Base-by-base conservation (phyloP, 2,888 invertebrate species). In the Bedellia somnulentella region DNA sequence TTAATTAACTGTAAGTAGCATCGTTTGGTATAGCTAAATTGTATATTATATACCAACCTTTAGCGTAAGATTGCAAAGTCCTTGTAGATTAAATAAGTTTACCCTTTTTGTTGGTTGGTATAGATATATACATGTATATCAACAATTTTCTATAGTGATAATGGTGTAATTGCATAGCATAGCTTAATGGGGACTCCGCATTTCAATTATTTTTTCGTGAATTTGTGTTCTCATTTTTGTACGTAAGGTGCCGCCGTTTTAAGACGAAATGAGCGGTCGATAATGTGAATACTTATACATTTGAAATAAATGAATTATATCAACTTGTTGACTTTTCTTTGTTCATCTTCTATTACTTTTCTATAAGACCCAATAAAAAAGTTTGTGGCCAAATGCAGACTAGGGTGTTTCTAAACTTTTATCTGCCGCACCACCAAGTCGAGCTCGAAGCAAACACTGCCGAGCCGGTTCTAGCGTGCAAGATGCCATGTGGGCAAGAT, bases 221-320 rank as follows among this genome's bases (percentile, higher is more conserved):
- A 12, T 56, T 61, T 70, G 70, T 71, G 70, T 75, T 73, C 64
- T 66, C 67, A 64, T 68, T 70, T 5, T 70, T 68, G 57, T 68
- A 68, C 62, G 58, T 66, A 58, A 60, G 51, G n/a, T 18, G 64
- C 66, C 60, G 56, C 54, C 58, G 70, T 67, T 71, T 66, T 67
- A 52, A 45, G 43, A 53, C 49, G 71, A 52, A 63, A 70, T 62
- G 51, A 54, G 53, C 62, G 60, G 70, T 18, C 66, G 55, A 63
- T 59, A 60, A 68, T 75, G 73, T 75, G 75, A 71, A 75, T 71
- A 73, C 59, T n/a, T 67, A 64, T 67, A 67, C 63, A 66, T 64
- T 67, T 73, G 62, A 67, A 75, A 75, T 75, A 75, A 75, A 75
- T 73, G 70, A 73, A 73, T 73, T 73, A 73, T 73, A 73, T 70